phyloP scores from a whole-genome alignment of 2,797 vertebrate genomes.

The Rhinichthys osculus region DNA sequence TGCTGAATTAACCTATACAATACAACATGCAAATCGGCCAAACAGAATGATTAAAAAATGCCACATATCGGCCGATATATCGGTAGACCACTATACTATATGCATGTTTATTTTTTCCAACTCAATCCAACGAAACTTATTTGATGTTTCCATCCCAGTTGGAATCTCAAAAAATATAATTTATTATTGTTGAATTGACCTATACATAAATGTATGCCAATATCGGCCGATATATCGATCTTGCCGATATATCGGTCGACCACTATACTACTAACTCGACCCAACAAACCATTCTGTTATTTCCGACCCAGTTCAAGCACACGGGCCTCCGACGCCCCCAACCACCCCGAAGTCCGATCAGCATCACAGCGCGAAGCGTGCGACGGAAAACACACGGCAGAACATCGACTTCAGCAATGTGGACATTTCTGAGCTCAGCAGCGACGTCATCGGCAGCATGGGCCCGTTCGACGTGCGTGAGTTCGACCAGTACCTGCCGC shows the following conservation, averaged over 20 bases:
- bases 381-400: conserved; percentile 87
- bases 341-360: conserved; percentile 94
- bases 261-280: not conserved
- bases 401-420: conserved; percentile 99
- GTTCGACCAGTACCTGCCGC: conserved; percentile 97
- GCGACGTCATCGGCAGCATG: conserved; percentile 97
- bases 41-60: not conserved
- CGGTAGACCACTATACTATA: too few relatives aligned
- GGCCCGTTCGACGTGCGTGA: conserved; percentile 96
- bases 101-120: too few relatives aligned
- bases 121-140: too few relatives aligned
- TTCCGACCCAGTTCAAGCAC: conserved; percentile 84
- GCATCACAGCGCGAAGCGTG: conserved; percentile 86
- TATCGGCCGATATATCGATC: not conserved
- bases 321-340: conserved; percentile 95
- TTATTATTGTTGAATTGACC: too few relatives aligned
- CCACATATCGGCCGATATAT: not conserved
- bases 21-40: too few relatives aligned
- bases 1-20: too few relatives aligned
- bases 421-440: conserved; percentile 98
- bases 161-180: too few relatives aligned
- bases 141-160: too few relatives aligned
- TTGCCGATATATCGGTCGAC: not conserved
- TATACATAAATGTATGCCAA: too few relatives aligned
- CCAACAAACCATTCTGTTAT: not conserved